phyloP scores from a whole-genome alignment of 64 coral and sea anemone genomes.

The Pocillopora damicornis region DNA sequence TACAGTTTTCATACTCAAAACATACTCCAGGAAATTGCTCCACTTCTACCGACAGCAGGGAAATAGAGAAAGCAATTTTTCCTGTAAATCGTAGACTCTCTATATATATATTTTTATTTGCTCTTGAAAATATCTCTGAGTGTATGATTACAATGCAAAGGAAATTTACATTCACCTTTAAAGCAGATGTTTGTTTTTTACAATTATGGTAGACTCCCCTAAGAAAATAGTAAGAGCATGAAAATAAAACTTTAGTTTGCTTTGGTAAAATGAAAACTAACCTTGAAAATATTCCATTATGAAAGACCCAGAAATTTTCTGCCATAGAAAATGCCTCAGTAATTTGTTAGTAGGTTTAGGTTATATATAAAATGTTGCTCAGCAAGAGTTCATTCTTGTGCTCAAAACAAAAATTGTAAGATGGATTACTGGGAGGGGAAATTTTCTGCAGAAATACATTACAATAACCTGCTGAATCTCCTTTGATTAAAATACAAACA shows the following conservation, averaged over 20 bases:
- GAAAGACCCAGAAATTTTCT: neutral
- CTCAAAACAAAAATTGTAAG: neutral
- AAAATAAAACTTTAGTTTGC: neutral
- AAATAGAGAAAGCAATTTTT: neutral
- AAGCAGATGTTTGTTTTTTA: slow-evolving; percentile 23
- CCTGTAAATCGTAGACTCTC: neutral
- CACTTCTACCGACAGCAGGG: neutral
- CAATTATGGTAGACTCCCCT: neutral
- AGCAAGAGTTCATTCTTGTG: slow-evolving; percentile 26
- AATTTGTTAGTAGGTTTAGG: neutral
- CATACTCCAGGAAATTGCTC: slow-evolving; percentile 1
- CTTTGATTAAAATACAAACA: neutral
- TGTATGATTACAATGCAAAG: slow-evolving; percentile 15
- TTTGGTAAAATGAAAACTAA: neutral
- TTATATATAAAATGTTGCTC: neutral
- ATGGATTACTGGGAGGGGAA: neutral
- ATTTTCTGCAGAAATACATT: slow-evolving; percentile 18
- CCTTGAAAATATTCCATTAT: slow-evolving; percentile 10
- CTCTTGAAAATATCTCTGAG: slow-evolving; percentile 25
- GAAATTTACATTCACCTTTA: slow-evolving; percentile 28
- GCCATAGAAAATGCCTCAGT: neutral
- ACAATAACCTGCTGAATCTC: neutral
- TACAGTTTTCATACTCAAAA: neutral
- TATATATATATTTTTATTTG: slow-evolving; percentile 1
- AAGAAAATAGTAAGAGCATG: neutral